Evolutionary conservation across 1,140 invertebrate species (phyloP), one percentile per base, ranked within the genome.

Genomic region (Dendrolimus punctatus): DNA sequence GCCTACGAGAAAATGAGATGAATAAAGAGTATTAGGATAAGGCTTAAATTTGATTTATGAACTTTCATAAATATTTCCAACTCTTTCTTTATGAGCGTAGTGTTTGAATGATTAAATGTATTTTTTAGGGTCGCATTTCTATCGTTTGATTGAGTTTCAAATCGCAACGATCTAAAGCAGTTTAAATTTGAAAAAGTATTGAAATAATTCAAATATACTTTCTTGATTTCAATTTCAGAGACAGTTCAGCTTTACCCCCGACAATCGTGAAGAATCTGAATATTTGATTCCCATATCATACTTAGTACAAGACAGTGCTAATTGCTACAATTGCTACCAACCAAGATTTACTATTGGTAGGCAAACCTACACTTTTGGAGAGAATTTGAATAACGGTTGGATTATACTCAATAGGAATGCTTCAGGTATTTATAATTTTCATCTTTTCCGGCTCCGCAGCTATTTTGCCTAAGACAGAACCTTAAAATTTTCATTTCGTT

Each of bases 261-360:
- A 65, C 8, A 60, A 72, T 36, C 68, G 73, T 8, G 42, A 51
- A 1, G 68, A 77, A 6, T 70, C 78, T 0, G 71, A 80, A 38
- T 84, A 73, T 55, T 60, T 83, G 6, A 81, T 86, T 3, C 80
- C 83, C 0, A 79, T 86, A 8, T 80, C 83, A 0, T 86, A 86
- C 51, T 59, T 76, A 8, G 62, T 81, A 3, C 73, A 82, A 51
- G 69, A 77, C 46, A 80, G 71, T 8, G 56, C 76, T 40, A 79
- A 80, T 39, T 86, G 83, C 41, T 80, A 62, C 49, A 84, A 84
- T 58, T 84, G 80, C 54, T 72, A 73, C 53, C 68, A 72, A n/a
- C 80, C 83, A 3, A 57, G 78, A 9, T 84, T 86, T 53, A 80
- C 73, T 4, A 79, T 84, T 37, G 75, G 66, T 5, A 69, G 59